phyloP scores from a whole-genome alignment of 2,113 vertebrate species.

The Gavia stellata region DNA sequence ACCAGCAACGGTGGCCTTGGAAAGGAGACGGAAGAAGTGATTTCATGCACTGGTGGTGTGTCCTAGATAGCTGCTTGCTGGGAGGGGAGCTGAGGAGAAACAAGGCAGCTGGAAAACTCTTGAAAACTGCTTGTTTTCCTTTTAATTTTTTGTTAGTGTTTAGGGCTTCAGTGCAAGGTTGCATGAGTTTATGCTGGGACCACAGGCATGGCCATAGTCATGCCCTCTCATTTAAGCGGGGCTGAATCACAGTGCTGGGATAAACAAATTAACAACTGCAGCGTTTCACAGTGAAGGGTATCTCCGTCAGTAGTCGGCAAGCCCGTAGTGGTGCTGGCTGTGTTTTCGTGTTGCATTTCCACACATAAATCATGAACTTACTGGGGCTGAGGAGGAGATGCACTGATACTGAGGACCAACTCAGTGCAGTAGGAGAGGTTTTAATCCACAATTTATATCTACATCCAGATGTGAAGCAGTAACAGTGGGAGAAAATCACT shows the following conservation, averaged over 20 bases:
- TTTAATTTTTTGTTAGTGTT: background rate
- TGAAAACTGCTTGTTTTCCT: background rate
- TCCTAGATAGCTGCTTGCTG: background rate
- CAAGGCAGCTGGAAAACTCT: background rate
- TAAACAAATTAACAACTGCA: background rate
- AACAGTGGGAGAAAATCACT: background rate
- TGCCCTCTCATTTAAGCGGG: background rate
- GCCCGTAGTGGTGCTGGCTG: background rate
- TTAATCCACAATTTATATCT: background rate
- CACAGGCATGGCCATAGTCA: rapidly evolving
- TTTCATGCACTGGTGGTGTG: background rate
- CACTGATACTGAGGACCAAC: background rate
- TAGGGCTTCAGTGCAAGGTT: background rate
- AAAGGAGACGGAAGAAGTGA: background rate
- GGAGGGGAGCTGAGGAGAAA: background rate
- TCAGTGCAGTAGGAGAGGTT: background rate
- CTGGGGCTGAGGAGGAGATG: background rate
- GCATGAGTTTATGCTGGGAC: background rate
- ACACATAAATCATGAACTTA: background rate
- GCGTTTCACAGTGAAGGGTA: background rate
- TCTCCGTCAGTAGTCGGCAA: background rate
- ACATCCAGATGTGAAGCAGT: background rate
- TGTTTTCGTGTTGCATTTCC: background rate
- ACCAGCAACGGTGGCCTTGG: background rate
- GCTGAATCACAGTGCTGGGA: background rate